phyloP scores from a whole-genome alignment of 2,113 vertebrate species.

The Hylia prasina region DNA sequence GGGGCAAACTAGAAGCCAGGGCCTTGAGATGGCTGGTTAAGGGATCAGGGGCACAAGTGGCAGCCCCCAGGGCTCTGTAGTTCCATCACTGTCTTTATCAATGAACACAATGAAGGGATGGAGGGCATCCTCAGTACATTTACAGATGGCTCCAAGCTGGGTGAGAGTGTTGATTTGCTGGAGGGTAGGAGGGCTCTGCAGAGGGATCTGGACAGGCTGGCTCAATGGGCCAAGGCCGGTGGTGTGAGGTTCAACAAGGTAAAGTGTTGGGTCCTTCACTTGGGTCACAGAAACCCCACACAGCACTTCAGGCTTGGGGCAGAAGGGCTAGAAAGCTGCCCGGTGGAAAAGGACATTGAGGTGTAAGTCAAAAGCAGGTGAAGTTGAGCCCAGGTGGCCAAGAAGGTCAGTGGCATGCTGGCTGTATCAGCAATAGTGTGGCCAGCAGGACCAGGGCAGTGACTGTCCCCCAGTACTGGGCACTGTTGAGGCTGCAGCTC shows the following conservation, averaged over 20 bases:
- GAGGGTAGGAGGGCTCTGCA: neutral
- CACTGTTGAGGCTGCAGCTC: neutral
- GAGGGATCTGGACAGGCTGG: neutral
- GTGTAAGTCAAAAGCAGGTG: accelerated
- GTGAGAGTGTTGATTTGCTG: neutral
- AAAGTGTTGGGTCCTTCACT: neutral
- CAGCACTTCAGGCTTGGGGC: neutral
- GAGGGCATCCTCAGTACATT: neutral
- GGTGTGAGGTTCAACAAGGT: neutral
- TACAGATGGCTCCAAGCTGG: accelerated
- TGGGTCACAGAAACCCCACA: neutral
- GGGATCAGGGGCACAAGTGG: neutral
- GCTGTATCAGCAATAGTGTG: neutral
- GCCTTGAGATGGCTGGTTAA: neutral
- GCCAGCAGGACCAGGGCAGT: neutral
- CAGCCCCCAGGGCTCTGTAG: neutral
- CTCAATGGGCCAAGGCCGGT: neutral
- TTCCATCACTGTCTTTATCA: neutral
- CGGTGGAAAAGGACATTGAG: neutral
- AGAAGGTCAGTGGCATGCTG: neutral
- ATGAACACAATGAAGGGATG: accelerated
- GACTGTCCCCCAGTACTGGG: neutral
- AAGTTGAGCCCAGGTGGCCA: neutral
- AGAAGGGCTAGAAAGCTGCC: neutral
- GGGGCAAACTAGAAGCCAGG: neutral